Base-by-base conservation (phyloP, 35 echinoderm and acorn worm species). In the Stichopus chloronotus region DNA sequence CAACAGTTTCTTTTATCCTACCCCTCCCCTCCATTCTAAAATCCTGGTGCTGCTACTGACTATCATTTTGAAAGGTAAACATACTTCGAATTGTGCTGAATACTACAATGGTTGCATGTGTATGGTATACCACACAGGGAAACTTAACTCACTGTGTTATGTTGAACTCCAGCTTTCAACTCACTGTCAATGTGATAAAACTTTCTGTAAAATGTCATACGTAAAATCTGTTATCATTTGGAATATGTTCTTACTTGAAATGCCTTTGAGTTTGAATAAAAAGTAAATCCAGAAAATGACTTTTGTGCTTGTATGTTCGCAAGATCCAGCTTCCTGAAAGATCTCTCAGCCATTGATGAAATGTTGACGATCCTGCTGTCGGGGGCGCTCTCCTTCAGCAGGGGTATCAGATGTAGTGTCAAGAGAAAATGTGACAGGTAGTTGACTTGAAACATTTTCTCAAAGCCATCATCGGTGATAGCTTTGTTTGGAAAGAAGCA, bases 341-440 rank as follows among this genome's bases (percentile, higher is more conserved):
- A 43, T 11, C 52, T 60, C 12, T 43, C 16, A 9, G 82, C 90
- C 1, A 81, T 4, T 25, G 95, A 96, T 0, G 95, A 88, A 19
- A 96, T 90, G 25, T 92, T 83, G 55, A 96, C 82, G 19, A 96
- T 90, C 7, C 95, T 81, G 25, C 79, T 22, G 13, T 90, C 78
- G 7, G 95, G 93, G 16, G 72, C 90, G 43, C 81, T 80, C 25
- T 56, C 25, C 43, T 92, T 94, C 43, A 96, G 55, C 22, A 96
- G 57, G 0, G 95, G 95, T 76, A 96, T 76, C 30, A 96, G 81
- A 78, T 94, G 93, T 21, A 96, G 19, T 2, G 78, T 94, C 52
- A 96, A 76, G 65, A 96, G 90, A 84, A 96, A 90, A 69, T 96
- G 95, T 11, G 93, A 92, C 4, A 96, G 88, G 54, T 96, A 96